phyloP scores from a whole-genome alignment of 2,888 invertebrate genomes.

The Cosmia trapezina region DNA sequence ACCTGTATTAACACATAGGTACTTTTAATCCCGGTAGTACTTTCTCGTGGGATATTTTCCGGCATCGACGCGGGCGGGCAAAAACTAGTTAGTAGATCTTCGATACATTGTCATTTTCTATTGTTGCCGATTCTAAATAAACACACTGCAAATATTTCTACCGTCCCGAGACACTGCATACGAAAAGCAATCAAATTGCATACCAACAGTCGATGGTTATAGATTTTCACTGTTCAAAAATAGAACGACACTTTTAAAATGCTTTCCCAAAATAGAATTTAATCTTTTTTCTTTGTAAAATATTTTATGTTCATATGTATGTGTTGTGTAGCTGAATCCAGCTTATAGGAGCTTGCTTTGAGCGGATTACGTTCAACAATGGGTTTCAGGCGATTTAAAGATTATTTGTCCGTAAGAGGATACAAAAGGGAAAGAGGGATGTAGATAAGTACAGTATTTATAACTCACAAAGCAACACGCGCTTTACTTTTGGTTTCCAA shows the following conservation, averaged over 20 bases:
- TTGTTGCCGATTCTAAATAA: neutral
- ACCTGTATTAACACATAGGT: too few species aligned
- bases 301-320: neutral
- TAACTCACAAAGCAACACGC: too few species aligned
- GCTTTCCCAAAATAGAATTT: conserved; percentile 1
- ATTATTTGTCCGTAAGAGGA: conserved; percentile 29
- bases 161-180: neutral
- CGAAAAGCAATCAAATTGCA: neutral
- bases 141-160: neutral
- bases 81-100: neutral
- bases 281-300: conserved; percentile 18
- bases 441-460: neutral
- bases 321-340: conserved; percentile 28
- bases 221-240: neutral
- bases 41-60: too few species aligned
- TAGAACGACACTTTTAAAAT: neutral
- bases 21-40: too few species aligned
- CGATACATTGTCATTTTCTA: neutral
- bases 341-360: conserved; percentile 39
- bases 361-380: conserved; percentile 52
- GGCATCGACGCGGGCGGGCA: too few species aligned
- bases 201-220: neutral
- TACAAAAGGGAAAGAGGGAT: neutral
- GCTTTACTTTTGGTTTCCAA: too few species aligned
- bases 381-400: conserved; percentile 21